Evolutionary conservation across 2,888 invertebrate genomes (phyloP), one percentile per base, ranked within the genome.

Genomic region (Aphodius granarius): DNA sequence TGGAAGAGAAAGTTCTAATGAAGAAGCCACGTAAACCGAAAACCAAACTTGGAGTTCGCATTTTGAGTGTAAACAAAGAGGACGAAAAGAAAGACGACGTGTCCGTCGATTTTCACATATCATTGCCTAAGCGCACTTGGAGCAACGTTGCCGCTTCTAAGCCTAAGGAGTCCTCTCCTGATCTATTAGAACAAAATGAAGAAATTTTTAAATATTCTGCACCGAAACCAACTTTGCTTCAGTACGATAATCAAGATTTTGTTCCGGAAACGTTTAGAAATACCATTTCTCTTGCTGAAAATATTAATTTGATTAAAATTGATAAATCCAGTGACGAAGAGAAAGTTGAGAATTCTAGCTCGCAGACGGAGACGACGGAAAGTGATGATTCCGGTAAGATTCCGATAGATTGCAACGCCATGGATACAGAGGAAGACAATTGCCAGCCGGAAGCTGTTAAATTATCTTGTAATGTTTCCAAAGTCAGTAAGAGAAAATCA

Each of bases 321-420:
- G 89, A 90, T 77, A 90, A 90, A 81, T 90, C 89, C 0, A 90
- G 90, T 0, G 91, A 91, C 78, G 91, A 91, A 73, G 90, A 91
- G 77, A 89, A 88, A 77, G 84, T 87, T 1, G 89, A 89, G 62
- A 89, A 89, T 1, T 86, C 88, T 9, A 84, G 88, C 78, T 90
- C 90, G 0, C 86, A 86, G 72, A 87, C 89, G 0, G 91, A 91
- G 80, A 90, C 87, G 9, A 89, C 90, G 0, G 91, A 91, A 81
- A 91, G 91, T 81, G 91, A 91, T 78, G 88, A 88, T 81, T 87
- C 87, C n/a, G 84, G 84, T 17, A 86, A 86, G 77, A 73, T 83
- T 19, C 79, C 80, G 22, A 78, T 88, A 76, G 89, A 89, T 63
- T 23, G 88, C 87, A 73, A 89, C 86, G 83, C 88, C 85, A 84